Evolutionary conservation across 2,888 invertebrate species (phyloP).

Genomic region (Laothoe populi): DNA sequence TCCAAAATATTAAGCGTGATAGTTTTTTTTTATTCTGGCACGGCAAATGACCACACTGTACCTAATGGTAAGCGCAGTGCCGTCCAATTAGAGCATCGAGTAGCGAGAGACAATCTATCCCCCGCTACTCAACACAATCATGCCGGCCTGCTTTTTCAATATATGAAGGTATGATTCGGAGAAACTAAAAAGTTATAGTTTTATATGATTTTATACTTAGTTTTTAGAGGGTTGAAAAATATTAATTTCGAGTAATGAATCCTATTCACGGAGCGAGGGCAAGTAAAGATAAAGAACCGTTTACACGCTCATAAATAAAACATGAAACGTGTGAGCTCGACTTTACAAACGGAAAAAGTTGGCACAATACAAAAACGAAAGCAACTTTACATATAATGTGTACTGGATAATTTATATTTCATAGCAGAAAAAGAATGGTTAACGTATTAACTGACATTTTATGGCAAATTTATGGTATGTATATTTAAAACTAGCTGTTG

Average conservation of each 20-base stretch:
- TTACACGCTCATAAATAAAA: conserved; percentile 65
- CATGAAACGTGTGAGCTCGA: conserved; percentile 58
- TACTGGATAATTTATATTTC: not conserved
- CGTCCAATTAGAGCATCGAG: too few species aligned
- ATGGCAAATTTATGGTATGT: too few species aligned
- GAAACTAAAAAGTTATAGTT: too few species aligned
- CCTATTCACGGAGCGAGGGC: conserved; percentile 53
- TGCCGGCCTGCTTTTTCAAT: too few species aligned
- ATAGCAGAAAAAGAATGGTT: not conserved
- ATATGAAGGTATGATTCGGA: too few species aligned
- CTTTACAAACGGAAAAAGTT: conserved; percentile 46
- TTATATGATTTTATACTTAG: not conserved
- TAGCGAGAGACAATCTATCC: too few species aligned
- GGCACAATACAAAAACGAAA: conserved; percentile 33
- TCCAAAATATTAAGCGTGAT: too few species aligned
- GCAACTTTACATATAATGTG: conserved; percentile 5
- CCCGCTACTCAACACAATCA: too few species aligned
- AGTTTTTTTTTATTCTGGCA: too few species aligned
- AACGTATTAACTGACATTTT: not conserved
- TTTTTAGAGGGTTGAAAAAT: conserved; percentile 33
- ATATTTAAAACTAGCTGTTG: too few species aligned
- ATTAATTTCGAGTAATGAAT: conserved; percentile 62
- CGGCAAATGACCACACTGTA: too few species aligned
- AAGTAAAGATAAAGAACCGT: conserved; percentile 55
- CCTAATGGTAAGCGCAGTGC: too few species aligned